Base-by-base conservation (phyloP, 2,797 vertebrate species). In the Epinephelus coioides region DNA sequence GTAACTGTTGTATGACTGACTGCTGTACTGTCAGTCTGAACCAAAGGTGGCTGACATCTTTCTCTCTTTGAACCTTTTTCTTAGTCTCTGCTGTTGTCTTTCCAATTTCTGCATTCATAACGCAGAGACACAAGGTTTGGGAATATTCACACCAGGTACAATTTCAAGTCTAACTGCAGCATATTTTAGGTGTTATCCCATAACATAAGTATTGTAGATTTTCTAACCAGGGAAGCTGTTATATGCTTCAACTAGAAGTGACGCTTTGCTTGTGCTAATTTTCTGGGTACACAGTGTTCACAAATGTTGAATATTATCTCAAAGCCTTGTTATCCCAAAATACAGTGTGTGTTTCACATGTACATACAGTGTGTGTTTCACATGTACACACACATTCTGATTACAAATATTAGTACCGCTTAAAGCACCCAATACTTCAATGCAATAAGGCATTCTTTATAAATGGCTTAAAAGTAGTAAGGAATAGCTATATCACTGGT, bases 1-100 rank as follows among this genome's bases (percentile, higher is more conserved):
- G 44, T 7, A 25, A 38, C 9, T 18, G 51, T 14, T 50, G 8
- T 30, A 8, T 55, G 49, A 40, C 61, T 30, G 49, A 11, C 54
- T 62, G 63, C 54, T 60, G 23, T 59, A 14, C 34, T 10, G 10
- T 64, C 30, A 44, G n/a, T 71, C 14, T 40, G 47, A 43, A 55
- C 54, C 23, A 50, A 46, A 27, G 17, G 25, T 21, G 76, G 19
- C 49, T 53, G 5, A 59, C 19, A 9, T 44, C 5, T 18, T 55
- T n/a, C 23, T 38, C 38, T 6, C 5, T 18, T 23, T 70, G 55
- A 11, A 2, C 18, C 34, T 65, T 23, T 43, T 70, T 51, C 27
- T 30, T 30, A 30, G 27, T 30, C 27, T 30, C 27, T 30, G 27
- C 27, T 30, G 27, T 30, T 30, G 27, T 30, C 27, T 30, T 30